These are phyloP conservation scores for Phaenicophaeus curvirostris DNA, from an alignment of 2,797 vertebrate genomes.

Conservation along the genomic window DNA sequence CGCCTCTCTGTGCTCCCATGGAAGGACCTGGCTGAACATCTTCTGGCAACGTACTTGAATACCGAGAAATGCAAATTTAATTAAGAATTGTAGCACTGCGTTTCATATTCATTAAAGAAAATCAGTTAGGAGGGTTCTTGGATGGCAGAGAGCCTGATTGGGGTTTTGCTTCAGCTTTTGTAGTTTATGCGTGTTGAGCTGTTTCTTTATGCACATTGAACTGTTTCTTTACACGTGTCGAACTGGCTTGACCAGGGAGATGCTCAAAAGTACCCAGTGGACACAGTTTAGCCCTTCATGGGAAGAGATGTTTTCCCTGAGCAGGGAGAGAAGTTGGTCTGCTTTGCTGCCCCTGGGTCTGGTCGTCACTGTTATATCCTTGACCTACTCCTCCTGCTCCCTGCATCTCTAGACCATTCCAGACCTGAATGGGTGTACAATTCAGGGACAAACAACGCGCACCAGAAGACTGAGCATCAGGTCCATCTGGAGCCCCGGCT, in stretches of 20 bases:
- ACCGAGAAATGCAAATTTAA: neutral
- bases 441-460: neutral
- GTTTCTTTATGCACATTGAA: too few relatives aligned
- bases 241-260: neutral
- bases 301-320: neutral
- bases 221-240: too few relatives aligned
- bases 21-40: neutral
- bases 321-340: fast-evolving
- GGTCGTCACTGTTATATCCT: too few relatives aligned
- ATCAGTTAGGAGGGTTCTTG: neutral
- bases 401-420: neutral
- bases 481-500: too few relatives aligned
- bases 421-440: fast-evolving
- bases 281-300: neutral
- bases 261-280: neutral
- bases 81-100: neutral
- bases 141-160: neutral
- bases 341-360: neutral
- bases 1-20: neutral
- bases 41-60: neutral
- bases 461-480: too few relatives aligned
- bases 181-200: neutral
- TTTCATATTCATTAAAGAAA: neutral
- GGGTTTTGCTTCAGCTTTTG: neutral
- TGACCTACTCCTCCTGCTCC: neutral